Conservation (phyloP, 2,113 vertebrate genomes). For the Saimiri boliviensis region DNA sequence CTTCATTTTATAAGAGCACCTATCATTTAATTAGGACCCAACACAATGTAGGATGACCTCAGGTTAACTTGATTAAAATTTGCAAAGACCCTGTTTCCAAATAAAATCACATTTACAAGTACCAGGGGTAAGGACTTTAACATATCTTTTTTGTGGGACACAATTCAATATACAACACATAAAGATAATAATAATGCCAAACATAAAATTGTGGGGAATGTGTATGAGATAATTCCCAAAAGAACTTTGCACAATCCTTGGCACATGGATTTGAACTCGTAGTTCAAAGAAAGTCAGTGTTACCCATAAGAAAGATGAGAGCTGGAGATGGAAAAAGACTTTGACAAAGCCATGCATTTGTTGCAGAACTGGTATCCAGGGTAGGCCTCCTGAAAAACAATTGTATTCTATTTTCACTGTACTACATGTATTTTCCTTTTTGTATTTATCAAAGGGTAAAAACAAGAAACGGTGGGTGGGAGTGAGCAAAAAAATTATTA, state of each 20-base stretch:
- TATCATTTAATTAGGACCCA: neutral
- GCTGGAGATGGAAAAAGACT: neutral
- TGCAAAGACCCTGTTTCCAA: neutral
- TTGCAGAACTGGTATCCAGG: neutral
- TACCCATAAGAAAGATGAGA: neutral
- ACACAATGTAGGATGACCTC: neutral
- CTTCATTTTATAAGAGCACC: neutral
- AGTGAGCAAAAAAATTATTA: neutral
- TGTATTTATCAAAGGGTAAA: neutral
- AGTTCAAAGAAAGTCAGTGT: neutral
- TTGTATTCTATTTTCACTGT: neutral
- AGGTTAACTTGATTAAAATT: neutral
- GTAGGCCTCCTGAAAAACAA: neutral
- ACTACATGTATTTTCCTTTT: neutral
- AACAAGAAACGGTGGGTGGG: neutral
- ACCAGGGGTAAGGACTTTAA: neutral
- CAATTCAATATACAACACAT: neutral
- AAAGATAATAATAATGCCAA: neutral
- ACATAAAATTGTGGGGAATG: neutral
- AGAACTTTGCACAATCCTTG: neutral
- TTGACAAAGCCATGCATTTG: neutral
- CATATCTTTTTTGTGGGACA: neutral
- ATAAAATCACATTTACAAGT: neutral
- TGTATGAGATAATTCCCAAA: neutral
- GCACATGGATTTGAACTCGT: neutral